phyloP scores from a whole-genome alignment of 1,140 invertebrate genomes.

The Rhizoglyphus robini region DNA sequence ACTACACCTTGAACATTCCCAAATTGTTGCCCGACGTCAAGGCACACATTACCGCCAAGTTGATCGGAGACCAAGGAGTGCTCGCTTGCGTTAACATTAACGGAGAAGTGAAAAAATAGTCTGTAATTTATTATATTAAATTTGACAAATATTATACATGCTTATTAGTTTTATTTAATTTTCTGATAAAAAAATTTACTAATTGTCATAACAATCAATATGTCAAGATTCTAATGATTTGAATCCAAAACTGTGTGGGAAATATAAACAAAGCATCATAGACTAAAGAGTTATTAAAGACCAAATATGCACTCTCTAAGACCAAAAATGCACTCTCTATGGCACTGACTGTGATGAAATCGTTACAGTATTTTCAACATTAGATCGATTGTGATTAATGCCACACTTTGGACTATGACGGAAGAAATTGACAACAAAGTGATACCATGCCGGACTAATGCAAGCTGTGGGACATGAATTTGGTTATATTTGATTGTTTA shows the following conservation, averaged over 20 bases:
- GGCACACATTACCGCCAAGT: not conserved
- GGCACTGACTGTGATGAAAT: not conserved
- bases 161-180: not conserved
- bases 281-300: not conserved
- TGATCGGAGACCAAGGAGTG: not conserved
- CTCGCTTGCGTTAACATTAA: not conserved
- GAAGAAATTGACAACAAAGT: no score
- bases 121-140: not conserved
- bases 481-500: no score
- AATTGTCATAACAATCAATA: not conserved
- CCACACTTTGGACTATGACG: no score
- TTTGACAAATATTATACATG: not conserved
- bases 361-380: no score
- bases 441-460: no score
- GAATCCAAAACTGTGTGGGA: not conserved
- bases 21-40: not conserved
- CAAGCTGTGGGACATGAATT: no score
- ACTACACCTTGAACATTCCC: constrained; percentile 10
- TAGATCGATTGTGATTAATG: no score
- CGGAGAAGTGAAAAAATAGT: not conserved
- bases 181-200: not conserved
- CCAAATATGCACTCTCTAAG: not conserved
- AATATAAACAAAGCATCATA: not conserved
- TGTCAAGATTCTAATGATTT: not conserved
- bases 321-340: not conserved